These are phyloP conservation scores for Physocephala rufipes DNA, from an alignment of 2,888 invertebrate species.

Conservation along the genomic window DNA sequence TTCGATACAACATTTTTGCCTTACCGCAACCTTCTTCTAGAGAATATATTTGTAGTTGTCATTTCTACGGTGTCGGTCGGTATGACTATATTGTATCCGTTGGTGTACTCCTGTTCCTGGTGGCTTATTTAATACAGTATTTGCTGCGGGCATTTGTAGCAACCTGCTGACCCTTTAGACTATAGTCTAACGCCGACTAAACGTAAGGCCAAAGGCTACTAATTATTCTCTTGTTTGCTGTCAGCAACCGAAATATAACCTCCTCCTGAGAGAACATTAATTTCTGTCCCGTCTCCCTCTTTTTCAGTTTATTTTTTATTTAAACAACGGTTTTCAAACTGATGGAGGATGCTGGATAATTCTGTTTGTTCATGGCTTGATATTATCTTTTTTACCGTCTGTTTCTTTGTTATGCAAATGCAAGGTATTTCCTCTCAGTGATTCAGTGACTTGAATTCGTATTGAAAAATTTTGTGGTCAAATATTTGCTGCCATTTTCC, in stretches of 20 bases:
- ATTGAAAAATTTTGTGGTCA: no score
- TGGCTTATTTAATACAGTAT: background rate
- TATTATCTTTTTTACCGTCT: background rate
- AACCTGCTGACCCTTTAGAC: background rate
- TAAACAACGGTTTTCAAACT: no score
- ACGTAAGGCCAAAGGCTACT: background rate
- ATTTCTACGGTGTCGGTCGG: no score
- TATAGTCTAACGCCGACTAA: conserved; percentile 2
- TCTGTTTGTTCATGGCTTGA: background rate
- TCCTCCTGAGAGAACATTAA: no score
- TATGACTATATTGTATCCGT: no score
- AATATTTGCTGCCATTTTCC: background rate
- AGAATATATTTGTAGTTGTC: no score
- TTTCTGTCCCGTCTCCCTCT: no score
- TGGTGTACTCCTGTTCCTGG: background rate
- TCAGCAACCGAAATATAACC: no score
- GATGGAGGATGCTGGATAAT: background rate
- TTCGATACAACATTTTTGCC: background rate
- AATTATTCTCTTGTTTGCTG: background rate
- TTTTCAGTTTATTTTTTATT: no score
- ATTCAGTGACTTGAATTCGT: no score
- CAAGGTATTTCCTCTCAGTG: no score
- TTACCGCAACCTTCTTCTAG: no score
- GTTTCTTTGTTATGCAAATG: background rate
- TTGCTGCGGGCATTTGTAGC: background rate